Evolutionary conservation across 2,888 invertebrate species (phyloP), one percentile per base, ranked within the genome.

Genomic region (Tachina fera): DNA sequence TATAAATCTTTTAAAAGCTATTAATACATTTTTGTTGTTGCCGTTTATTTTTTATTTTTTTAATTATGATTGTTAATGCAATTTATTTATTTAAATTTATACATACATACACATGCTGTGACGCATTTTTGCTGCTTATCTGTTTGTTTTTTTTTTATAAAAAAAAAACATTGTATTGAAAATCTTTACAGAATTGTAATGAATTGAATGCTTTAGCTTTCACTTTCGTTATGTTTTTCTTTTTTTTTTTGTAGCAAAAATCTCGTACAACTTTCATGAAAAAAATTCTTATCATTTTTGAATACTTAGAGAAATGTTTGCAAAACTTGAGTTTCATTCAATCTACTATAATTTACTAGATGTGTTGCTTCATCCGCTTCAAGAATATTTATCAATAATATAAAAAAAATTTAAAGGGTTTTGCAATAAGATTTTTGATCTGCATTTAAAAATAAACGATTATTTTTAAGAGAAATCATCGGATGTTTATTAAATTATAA

Each of bases 101-200:
- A 31, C 31, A 31, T 31, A 31, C 31, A 31, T 6, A 31, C 6
- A 31, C 31, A 31, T 31, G 39, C 31, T 6, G 74, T 85, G 85
- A 85, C 85, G 82, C 85, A 85, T 75, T 63, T 70, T 67, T 56
- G 72, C 76, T 81, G 72, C 76, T 81, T 81, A 78, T 85, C 85
- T 81, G 68, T 56, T n/a, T 61, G 45, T 22, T 58, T 39, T 41
- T 16, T 49, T 13, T 49, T 14, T 49, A 10, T 49, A 11, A 56
- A 51, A 63, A n/a, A 51, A 14, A 61, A 43, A 19, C 22, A 5
- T 6, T 31, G 6, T 31, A 49, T 70, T 58, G n/a, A 53, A 71
- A 71, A 43, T 41, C 16, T 81, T 68, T 71, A 78, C 58, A 74
- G 10, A 47, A 43, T 74, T 61, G 53, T 14, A 16, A 19, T 31